Evolutionary conservation across 2,888 invertebrate genomes (phyloP).

Genomic region (Caenorhabditis plicata): DNA sequence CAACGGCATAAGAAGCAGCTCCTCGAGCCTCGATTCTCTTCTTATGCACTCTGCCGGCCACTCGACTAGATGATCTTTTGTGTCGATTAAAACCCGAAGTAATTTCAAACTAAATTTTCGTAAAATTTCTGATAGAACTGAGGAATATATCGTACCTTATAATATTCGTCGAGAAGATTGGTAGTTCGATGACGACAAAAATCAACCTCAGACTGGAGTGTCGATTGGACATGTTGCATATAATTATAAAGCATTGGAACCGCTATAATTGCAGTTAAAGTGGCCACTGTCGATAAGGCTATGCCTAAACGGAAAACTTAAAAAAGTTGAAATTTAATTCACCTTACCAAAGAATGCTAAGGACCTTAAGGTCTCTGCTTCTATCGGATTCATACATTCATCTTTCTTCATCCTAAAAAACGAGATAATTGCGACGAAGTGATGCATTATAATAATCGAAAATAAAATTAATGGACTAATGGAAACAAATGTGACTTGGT

Average conservation of each 20-base stretch:
- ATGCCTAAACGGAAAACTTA: constrained; percentile 31
- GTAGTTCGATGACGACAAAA: constrained; percentile 54
- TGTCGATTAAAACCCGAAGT: constrained; percentile 32
- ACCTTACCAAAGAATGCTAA: constrained; percentile 49
- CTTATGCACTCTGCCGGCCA: constrained; percentile 4
- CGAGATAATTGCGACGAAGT: too few relatives aligned
- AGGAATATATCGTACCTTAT: constrained; percentile 9
- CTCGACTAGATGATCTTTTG: constrained; percentile 33
- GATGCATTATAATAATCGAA: too few relatives aligned
- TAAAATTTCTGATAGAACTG: background rate
- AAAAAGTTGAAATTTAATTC: background rate
- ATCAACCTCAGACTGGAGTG: constrained; percentile 55
- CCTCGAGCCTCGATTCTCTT: constrained; percentile 37
- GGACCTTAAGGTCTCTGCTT: constrained; percentile 44
- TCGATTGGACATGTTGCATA: constrained; percentile 57
- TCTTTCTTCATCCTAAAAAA: too few relatives aligned
- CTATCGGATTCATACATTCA: too few relatives aligned
- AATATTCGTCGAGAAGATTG: constrained; percentile 52
- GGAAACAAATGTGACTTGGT: too few relatives aligned
- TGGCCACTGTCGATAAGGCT: constrained; percentile 50
- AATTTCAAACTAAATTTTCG: constrained; percentile 25
- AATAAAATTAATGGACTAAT: too few relatives aligned
- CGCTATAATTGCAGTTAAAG: constrained; percentile 53
- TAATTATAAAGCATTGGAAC: constrained; percentile 63
- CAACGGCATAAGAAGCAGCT: constrained; percentile 32